phyloP scores from a whole-genome alignment of 2,797 vertebrate genomes.

The Danionella dracula region DNA sequence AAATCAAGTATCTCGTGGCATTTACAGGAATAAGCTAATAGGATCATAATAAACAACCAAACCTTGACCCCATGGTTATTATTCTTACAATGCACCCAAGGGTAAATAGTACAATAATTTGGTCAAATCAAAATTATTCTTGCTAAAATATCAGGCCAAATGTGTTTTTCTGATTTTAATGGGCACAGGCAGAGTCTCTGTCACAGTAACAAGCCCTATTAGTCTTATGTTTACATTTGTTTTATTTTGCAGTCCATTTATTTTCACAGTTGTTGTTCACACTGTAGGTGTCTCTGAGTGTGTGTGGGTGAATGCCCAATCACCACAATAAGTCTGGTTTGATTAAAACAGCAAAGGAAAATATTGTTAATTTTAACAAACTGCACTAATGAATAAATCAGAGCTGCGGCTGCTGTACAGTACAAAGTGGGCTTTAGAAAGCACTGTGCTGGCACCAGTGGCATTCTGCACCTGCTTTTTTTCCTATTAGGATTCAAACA shows the following conservation, averaged over 20 bases:
- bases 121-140: not conserved
- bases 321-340: conserved; percentile 10
- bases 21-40: no score
- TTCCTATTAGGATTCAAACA: conserved; percentile 21
- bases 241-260: not conserved
- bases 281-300: not conserved
- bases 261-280: conserved; percentile 17
- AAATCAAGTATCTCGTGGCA: no score
- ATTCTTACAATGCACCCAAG: not conserved
- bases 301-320: conserved; percentile 7
- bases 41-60: not conserved
- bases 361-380: conserved; percentile 26
- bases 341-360: conserved; percentile 15
- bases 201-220: conserved; percentile 60
- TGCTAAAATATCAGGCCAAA: not conserved
- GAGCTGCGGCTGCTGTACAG: conserved; percentile 2
- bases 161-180: conserved; percentile 12
- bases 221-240: conserved; percentile 30
- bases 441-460: not conserved
- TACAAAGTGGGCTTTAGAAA: conserved; percentile 15
- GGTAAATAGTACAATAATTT: not conserved
- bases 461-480: conserved; percentile 17
- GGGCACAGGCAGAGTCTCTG: not conserved
- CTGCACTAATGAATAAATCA: conserved; percentile 32
- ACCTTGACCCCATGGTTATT: not conserved